phyloP scores from a whole-genome alignment of 1,140 invertebrate species.

The Goniozus legneri region DNA sequence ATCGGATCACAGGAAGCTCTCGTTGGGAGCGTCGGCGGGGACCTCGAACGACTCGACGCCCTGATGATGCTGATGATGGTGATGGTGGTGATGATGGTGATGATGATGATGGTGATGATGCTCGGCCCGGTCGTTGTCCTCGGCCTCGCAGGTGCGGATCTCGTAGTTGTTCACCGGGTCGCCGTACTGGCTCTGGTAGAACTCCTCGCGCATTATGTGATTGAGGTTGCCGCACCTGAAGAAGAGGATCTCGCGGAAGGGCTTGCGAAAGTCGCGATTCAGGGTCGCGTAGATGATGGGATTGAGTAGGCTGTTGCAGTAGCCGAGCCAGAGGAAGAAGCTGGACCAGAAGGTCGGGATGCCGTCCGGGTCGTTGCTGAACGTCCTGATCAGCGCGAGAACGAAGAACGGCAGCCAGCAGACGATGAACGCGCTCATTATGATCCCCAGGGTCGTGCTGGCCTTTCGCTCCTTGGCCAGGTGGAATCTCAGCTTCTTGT shows the following conservation, averaged over 20 bases:
- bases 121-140: slow-evolving; percentile 28
- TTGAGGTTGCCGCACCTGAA: slow-evolving; percentile 85
- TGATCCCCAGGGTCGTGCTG: slow-evolving; percentile 93
- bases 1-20: slow-evolving; percentile 48
- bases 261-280: slow-evolving; percentile 88
- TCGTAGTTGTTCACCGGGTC: slow-evolving; percentile 61
- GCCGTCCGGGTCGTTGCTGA: slow-evolving; percentile 62
- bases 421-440: slow-evolving; percentile 93
- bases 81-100: not conserved
- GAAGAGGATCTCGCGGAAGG: slow-evolving; percentile 87
- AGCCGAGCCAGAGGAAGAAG: slow-evolving; percentile 85
- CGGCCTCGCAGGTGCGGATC: slow-evolving; percentile 34
- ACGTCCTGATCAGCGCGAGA: slow-evolving; percentile 81
- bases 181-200: slow-evolving; percentile 88
- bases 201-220: slow-evolving; percentile 87
- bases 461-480: slow-evolving; percentile 89
- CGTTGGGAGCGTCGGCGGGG: slow-evolving; percentile 36
- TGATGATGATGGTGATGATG: slow-evolving; percentile 21
- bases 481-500: slow-evolving; percentile 76
- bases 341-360: slow-evolving; percentile 62
- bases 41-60: slow-evolving; percentile 15
- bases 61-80: slow-evolving; percentile 13
- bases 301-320: slow-evolving; percentile 89
- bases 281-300: slow-evolving; percentile 92
- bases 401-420: slow-evolving; percentile 99